phyloP scores from a whole-genome alignment of 2,797 vertebrate genomes.

The Zenarchopterus dispar region DNA sequence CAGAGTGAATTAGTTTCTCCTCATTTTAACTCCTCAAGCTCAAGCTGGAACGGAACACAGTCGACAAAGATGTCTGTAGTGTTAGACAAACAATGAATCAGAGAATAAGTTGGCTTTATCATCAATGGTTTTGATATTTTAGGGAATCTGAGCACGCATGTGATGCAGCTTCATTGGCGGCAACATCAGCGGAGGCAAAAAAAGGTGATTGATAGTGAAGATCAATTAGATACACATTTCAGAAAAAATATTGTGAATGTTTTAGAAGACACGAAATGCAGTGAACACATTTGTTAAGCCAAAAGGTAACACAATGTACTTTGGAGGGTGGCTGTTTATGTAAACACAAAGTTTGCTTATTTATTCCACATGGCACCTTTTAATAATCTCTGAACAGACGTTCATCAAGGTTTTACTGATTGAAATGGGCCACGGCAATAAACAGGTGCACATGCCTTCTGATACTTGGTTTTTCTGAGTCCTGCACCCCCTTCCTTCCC shows the following conservation, averaged over 20 bases:
- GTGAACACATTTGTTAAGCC: constrained; percentile 5
- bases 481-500: no score
- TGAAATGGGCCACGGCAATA: not conserved
- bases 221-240: not conserved
- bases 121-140: not conserved
- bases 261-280: not conserved
- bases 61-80: constrained; percentile 18
- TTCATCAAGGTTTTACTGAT: constrained; percentile 7
- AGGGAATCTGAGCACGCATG: not conserved
- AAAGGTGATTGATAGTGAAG: not conserved
- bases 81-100: constrained; percentile 6
- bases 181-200: not conserved
- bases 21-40: constrained; percentile 34
- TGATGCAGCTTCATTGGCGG: not conserved
- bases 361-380: constrained; percentile 26
- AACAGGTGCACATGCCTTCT: constrained; percentile 1
- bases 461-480: not conserved
- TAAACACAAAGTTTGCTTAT: constrained; percentile 13
- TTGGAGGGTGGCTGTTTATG: not conserved
- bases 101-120: constrained; percentile 18
- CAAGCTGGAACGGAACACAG: not conserved
- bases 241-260: no score
- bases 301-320: constrained; percentile 5
- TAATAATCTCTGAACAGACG: constrained; percentile 3
- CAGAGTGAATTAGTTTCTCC: constrained; percentile 35